Base-by-base conservation (phyloP, 2,888 invertebrate genomes). In the Megamerina dolium region DNA sequence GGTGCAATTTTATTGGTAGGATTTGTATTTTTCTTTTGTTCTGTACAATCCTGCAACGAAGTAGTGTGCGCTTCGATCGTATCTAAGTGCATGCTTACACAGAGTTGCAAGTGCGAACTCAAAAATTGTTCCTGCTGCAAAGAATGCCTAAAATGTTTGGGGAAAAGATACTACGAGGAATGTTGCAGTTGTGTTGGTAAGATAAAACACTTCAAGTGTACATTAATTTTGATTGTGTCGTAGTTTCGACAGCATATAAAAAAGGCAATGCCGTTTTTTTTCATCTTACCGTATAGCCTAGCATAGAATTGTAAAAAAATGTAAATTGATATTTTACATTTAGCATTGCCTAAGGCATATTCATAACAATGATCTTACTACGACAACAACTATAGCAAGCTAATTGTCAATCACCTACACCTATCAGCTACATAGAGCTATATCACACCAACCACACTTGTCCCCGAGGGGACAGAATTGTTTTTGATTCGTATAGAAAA, bases 131-230 rank as follows among this genome's bases (percentile, higher is more conserved):
- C 88, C n/a, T 95, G 94, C 67, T 95, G 93, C 74, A 87, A 87
- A 61, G 92, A 94, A 66, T 96, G 96, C 63, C 86, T 85, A 58
- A 85, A 82, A 62, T 96, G 96, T 64, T 78, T 96, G 45, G 87
- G 85, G 54, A 83, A 60, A 37, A 65, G 85, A 60, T 78, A 93
- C 38, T 95, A 91, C 71, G 84, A 82, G 53, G 93, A 95, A 71
- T 96, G 96, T 73, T 96, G 96, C 67, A 92, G 93, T 41, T 96
- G 95, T 76, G 92, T 96, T 58, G 95, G 96, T 95, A 75, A 82
- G 89, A 5, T 16, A 37, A 20, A 17, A 31, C 29, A 30, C 39
- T 30, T 31, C 23, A 39, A 12, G 16, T 19, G n/a, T 29, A 13
- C 37, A 6, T 9, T 37, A 14, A 37, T 4, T 16, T n/a, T 20